Evolutionary conservation across 2,797 vertebrate species (phyloP).

Genomic region (Agapornis canus): DNA sequence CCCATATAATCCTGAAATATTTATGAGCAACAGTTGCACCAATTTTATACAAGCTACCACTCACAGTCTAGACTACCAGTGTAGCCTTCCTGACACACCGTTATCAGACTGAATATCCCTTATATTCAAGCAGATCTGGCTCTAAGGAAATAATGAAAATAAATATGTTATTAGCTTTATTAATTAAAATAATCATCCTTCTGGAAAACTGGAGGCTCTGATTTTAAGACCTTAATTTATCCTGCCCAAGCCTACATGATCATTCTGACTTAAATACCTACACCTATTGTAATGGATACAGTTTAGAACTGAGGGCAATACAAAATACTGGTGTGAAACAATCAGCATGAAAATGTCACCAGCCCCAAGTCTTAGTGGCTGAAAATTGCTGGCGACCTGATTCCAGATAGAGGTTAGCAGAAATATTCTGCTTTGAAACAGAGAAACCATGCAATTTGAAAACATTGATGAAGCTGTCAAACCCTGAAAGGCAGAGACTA

Average conservation of each 20-base stretch:
- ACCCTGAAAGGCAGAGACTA: constrained; percentile 62
- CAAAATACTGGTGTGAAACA: not conserved
- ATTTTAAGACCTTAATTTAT: not conserved
- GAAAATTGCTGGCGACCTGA: not conserved
- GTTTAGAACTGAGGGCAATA: not conserved
- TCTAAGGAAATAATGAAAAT: not conserved
- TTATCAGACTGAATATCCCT: not conserved
- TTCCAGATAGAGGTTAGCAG: constrained; percentile 25
- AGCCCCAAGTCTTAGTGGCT: not conserved
- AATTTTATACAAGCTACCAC: not conserved
- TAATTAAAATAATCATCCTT: not conserved
- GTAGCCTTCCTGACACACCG: not conserved
- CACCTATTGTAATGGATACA: not conserved
- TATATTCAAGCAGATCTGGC: not conserved
- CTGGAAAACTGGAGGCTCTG: not conserved
- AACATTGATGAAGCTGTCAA: constrained; percentile 69
- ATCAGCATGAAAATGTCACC: not conserved
- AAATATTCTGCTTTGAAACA: constrained; percentile 42
- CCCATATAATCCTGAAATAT: not conserved
- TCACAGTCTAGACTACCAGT: not conserved
- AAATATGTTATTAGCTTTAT: not conserved
- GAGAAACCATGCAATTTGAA: constrained; percentile 38
- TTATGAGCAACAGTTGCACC: not conserved
- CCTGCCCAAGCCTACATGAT: not conserved
- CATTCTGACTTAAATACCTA: not conserved